Base-by-base conservation (phyloP, 2,113 vertebrate genomes). In the Marmota monax region DNA sequence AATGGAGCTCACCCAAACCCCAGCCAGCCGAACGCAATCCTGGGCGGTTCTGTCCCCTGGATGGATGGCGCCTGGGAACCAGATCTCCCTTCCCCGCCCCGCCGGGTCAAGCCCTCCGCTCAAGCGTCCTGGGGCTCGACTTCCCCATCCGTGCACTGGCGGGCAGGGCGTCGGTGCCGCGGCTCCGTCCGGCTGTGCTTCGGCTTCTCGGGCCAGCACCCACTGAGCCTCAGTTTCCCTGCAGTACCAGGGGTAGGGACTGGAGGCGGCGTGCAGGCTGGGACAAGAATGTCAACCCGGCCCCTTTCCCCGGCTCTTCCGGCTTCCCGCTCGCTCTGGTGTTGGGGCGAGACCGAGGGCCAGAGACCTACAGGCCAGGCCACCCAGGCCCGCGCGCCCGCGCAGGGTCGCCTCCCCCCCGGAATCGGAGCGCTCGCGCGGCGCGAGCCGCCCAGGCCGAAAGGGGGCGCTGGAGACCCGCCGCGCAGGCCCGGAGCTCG, bases 401-500 rank as follows among this genome's bases (percentile, higher is more conserved):
- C 61, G 61, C 61, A 25, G 61, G 61, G 61, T 63, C 23, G 23
- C 61, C 58, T 0, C 22, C 2, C 7, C 58, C 58, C 25, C 22
- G 7, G 58, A 69, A 32, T 34, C 67, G 3, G 67, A 69, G 67
- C 67, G 4, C 29, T 14, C 29, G 17, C 16, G 14, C 27, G 29
- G 39, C n/a, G 11, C 34, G 42, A 0, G 53, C 25, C 7, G 25
- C 37, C 17, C 2, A 2, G 42, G 29, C 37, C 48, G 13, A 39
- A 13, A 92, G 88, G 9, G 18, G 84, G 27, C 29, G 69, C 34
- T 2, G n/a, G 27, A 11, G 3, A 27, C 4, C 27, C 51, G 76
- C 32, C 3, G 76, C 1, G 6, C 6, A 1, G 13, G 29, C 63
- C 45, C 39, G 22, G 14, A 0, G 4, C n/a, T 1, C 11, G 12